Evolutionary conservation across 2,797 vertebrate species (phyloP), one percentile per base, ranked within the genome.

Genomic region (Discoglossus pictus): DNA sequence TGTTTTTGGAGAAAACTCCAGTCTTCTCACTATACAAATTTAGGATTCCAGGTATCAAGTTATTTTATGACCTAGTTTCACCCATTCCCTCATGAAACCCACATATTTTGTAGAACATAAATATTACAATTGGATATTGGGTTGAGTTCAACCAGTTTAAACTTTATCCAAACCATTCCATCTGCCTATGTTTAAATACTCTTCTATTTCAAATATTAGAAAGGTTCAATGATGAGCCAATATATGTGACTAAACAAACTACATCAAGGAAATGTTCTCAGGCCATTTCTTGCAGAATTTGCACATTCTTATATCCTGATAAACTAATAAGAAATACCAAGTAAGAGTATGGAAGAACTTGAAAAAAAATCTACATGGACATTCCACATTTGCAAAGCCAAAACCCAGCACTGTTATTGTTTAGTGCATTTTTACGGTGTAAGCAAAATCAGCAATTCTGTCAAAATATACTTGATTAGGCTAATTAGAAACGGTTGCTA

Each of bases 21-120:
- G 9, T 54, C 21, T 2, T 42, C 42, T 48, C 48, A 62, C 34
- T 27, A 40, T 48, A 21, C 35, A 36, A 24, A 31, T 48, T 48
- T 31, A 6, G 13, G 16, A 52, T 52, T 42, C 15, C 53, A 58
- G 35, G 35, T 62, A 61, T 68, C 46, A 17, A 5, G 52, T 39
- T 47, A 39, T 62, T 18, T 31, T 25, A 3, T 70, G 59, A 62
- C 67, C 67, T 63, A 27, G 54, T 23, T 70, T 62, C 31, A 62
- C 50, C 66, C 48, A 12, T 61, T 17, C 56, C 39, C 39, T 53
- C 10, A 11, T 44, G 34, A 48, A 61, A 38, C 56, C 50, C 56
- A 62, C 31, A 34, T 63, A 47, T 48, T 55, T 62, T 62, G 52
- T 39, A 61, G 8, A 55, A 47, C 12, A 34, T 47, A 43, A 36